Evolutionary conservation across 2,113 vertebrate genomes (phyloP), one percentile per base, ranked within the genome.

Genomic region (Lucifuga dentata): DNA sequence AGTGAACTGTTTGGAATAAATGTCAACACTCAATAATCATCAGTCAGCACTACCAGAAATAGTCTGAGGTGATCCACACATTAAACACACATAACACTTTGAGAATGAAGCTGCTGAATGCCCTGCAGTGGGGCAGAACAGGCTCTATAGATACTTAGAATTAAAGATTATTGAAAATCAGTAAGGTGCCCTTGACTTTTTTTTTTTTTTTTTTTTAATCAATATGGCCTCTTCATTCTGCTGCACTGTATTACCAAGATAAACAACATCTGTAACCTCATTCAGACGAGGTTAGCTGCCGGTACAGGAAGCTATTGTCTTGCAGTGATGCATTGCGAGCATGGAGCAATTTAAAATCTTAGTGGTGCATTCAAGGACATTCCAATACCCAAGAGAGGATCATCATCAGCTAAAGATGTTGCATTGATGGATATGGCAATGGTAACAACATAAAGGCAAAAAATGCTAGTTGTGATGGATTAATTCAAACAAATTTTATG

Each of bases 11-110:
- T 69, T 76, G 59, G 71, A 61, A 72, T 61, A 80, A 59, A 76
- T 59, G 66, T 71, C 71, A 73, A 29, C 55, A 32, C 58, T 86
- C 66, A 16, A 58, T 80, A 74, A 62, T 80, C 40, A 64, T 78
- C 63, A 35, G 41, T 24, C 56, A 32, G 41, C n/a, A n/a, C n/a
- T n/a, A 16, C 7, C 24, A 15, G 43, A 39, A 61, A 41, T 43
- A 19, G 40, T 51, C 45, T 41, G 33, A 62, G 38, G 45, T 65
- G 39, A 52, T 36, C 38, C 32, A 58, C 33, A 1, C 19, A n/a
- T 49, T 32, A 10, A 58, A 49, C 49, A 52, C 43, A 32, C 53
- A 46, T 9, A 21, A 44, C 40, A 24, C 2, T 8, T n/a, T 2
- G 12, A 45, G 61, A 39, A 56, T 1, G 17, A 48, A 20, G 39